Base-by-base conservation (phyloP, 2,888 invertebrate genomes). In the Phengaris alcon region DNA sequence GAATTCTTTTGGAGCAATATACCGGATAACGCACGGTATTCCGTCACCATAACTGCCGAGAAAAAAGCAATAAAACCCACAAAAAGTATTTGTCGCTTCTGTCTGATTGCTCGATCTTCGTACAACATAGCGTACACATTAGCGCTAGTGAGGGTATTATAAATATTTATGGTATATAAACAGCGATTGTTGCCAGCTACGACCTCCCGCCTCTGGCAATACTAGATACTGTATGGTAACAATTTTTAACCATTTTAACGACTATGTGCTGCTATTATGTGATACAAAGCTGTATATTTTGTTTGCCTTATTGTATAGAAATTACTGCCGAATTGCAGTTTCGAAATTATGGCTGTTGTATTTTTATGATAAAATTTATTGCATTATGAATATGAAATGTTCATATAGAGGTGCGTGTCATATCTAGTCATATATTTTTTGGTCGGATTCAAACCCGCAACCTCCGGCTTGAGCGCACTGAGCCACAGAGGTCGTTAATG, bases 151-250 rank as follows among this genome's bases (percentile, higher is more conserved):
- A 54, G 48, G 48, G 69, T 48, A 70, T 70, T 70, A 70, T 52
- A 52, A 52, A 52, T 72, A 72, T 72, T 72, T 72, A 72, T 54
- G 72, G 35, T 35, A 72, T 54, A 54, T 70, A 70, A 70, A 15
- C 70, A 51, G 70, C 51, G 70, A 70, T 72, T 54, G 72, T 72
- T 46, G 72, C 72, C 72, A 72, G 72, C 13, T 6, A 35, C 35
- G 52, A 35, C 72, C 46, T 6, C 68, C 46, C 48, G 69, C 48
- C 59, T 52, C 52, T 64, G 70, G 51, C 70, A 70, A 22, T 15
- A 70, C 70, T 70, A 70, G 59, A 59, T 59, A 59, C 59, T 15
- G 59, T 59, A 59, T 59, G 12, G 22, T 35, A 64, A 64, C 64
- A 64, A 64, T 64, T 64, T 64, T 64, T 64, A 64, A 64, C 35